These are phyloP conservation scores for Morone saxatilis DNA, from an alignment of 2,113 vertebrate genomes.

Conservation along the genomic window DNA sequence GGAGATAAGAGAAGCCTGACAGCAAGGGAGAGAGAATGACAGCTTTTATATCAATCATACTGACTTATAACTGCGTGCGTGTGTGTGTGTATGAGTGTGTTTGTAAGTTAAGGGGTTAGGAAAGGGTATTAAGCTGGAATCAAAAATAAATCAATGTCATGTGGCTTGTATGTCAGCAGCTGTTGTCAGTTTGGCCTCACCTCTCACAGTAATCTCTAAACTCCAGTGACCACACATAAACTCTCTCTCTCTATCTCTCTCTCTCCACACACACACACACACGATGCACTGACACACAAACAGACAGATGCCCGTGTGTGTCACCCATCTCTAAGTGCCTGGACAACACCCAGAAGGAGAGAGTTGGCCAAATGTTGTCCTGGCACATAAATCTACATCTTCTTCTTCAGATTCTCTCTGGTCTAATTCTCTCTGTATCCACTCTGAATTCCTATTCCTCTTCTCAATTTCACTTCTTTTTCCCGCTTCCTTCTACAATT, in stretches of 20 bases:
- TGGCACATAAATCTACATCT: slow-evolving; percentile 66
- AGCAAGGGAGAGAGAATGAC: slow-evolving; percentile 72
- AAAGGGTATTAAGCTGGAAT: slow-evolving; percentile 73
- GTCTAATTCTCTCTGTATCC: slow-evolving; percentile 50
- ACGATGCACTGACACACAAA: slow-evolving; percentile 43
- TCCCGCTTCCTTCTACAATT: neutral
- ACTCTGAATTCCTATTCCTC: slow-evolving; percentile 9
- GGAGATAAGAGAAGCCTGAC: slow-evolving; percentile 79
- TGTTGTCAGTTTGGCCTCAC: slow-evolving; percentile 77
- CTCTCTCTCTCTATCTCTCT: too few relatives aligned
- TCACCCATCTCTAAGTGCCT: slow-evolving; percentile 74
- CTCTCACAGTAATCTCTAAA: slow-evolving; percentile 75
- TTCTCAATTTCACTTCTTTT: neutral
- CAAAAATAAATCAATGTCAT: slow-evolving; percentile 81
- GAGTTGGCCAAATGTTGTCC: slow-evolving; percentile 73
- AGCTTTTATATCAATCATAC: slow-evolving; percentile 81
- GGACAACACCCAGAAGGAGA: slow-evolving; percentile 66
- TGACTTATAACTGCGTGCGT: slow-evolving; percentile 68
- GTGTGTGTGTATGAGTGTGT: slow-evolving; percentile 31
- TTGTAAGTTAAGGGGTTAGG: slow-evolving; percentile 62
- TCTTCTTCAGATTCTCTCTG: slow-evolving; percentile 49
- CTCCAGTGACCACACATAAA: slow-evolving; percentile 68
- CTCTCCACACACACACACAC: slow-evolving; percentile 11
- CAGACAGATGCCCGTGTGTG: slow-evolving; percentile 73
- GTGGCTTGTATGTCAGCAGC: slow-evolving; percentile 75